These are phyloP conservation scores for Calephelis perditalis DNA, from an alignment of 2,888 invertebrate species.

Conservation along the genomic window DNA sequence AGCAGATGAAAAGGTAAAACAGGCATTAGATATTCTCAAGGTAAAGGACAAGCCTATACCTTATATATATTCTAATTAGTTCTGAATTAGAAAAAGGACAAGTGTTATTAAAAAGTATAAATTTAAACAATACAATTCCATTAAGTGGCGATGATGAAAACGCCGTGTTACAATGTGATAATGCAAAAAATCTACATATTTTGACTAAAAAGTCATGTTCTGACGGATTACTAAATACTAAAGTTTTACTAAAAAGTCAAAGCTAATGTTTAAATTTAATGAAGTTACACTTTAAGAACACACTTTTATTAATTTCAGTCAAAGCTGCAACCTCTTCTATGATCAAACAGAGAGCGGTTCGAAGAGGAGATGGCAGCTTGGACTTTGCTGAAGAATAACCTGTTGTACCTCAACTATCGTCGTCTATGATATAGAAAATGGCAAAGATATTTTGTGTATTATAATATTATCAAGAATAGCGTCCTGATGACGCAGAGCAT, in stretches of 20 bases:
- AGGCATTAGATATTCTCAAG: too few species aligned
- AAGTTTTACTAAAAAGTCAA: not conserved
- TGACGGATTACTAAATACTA: too few species aligned
- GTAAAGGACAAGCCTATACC: too few species aligned
- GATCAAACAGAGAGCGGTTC: constrained; percentile 50
- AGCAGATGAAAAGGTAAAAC: too few species aligned
- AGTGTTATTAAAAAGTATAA: too few species aligned
- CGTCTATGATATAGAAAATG: not conserved
- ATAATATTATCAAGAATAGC: not conserved
- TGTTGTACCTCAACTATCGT: not conserved
- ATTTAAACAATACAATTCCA: too few species aligned
- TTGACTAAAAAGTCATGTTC: too few species aligned
- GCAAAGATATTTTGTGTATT: not conserved
- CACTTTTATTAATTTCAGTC: constrained; percentile 46
- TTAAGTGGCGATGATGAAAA: too few species aligned
- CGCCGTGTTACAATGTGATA: too few species aligned
- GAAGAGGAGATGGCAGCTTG: constrained; percentile 51
- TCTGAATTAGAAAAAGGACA: too few species aligned
- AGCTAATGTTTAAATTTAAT: not conserved
- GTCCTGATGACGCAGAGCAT: not conserved
- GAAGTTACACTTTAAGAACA: not conserved
- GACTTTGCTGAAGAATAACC: constrained; percentile 15
- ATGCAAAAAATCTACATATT: too few species aligned
- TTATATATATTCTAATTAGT: too few species aligned
- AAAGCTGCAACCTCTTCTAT: constrained; percentile 58